Base-by-base conservation (phyloP, 2,113 vertebrate species). In the Meles meles region DNA sequence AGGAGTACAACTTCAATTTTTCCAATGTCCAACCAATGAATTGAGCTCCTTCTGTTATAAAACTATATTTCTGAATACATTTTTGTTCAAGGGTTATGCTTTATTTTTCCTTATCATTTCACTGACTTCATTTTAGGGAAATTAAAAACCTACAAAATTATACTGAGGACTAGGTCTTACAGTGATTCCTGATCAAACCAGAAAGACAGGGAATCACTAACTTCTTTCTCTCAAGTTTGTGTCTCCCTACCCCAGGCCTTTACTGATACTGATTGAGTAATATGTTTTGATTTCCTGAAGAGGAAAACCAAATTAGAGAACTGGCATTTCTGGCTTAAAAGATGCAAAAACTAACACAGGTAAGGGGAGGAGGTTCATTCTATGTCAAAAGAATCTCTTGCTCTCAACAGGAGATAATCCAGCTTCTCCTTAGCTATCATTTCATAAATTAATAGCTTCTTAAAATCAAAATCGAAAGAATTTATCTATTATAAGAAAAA, bases 361-460 rank as follows among this genome's bases (percentile, higher is more conserved):
- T 2, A 10, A 65, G 14, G 96, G 97, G 97, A 92, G 83, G 82
- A 27, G 90, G 92, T 0, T 94, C 94, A 97, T 96, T 97, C 98
- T 98, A 74, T 95, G 76, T 97, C 97, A 93, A 97, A 98, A 96
- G 95, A 97, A 98, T 63, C 97, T 98, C 95, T 96, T 98, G 96
- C 96, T 98, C 94, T 98, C 95, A 88, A 98, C 95, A 99, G 98
- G 99, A 99, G 98, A 99, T 94, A 99, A 98, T 98, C 98, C 99
- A 99, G 99, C 98, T 99, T 99, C 99, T 98, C 99, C 98, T 98
- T 98, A 98, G 93, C 93, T 96, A 97, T 97, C 98, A 97, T 98
- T 98, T 98, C 98, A 99, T 99, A 99, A 99, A 99, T 99, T 99
- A 99, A 99, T 98, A 98, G 98, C 97, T 98, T 98, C 97, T 99